Base-by-base conservation (phyloP, 2,888 invertebrate species). In the Acleris cristana region DNA sequence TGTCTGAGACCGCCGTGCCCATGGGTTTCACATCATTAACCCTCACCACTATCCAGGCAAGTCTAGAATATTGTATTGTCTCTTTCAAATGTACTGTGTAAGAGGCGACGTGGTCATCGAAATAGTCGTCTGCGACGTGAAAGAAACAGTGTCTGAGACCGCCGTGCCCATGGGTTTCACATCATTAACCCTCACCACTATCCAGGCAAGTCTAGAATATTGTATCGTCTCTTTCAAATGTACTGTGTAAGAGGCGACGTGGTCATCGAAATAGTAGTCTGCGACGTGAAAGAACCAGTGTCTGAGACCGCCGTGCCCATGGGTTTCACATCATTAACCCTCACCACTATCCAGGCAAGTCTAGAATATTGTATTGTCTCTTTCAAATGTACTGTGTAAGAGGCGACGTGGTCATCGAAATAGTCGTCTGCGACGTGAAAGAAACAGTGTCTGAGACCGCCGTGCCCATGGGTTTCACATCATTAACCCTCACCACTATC, bases 361-460 rank as follows among this genome's bases (percentile, higher is more conserved):
- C 1, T 2, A 14, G 12, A 14, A 30, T 30, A 7, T 8, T 30
- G 7, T 30, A 30, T 8, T 8, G 3, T 23, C 23, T 23, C 4
- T 23, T 23, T 23, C 2, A 23, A 23, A 4, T 3, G 3, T 23
- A 23, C 23, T 23, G 23, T 23, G 23, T 23, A 23, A 23, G 23
- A n/a, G n/a, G n/a, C n/a, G 95, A 95, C 3, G 95, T 96, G 0
- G 93, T 96, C 64, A 94, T 98, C 0, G 94, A 97, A 71, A 95
- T 99, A 75, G 96, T 96, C 0, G 96, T 97, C 0, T 97, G 96
- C 80, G 97, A 98, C 87, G 97, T 99, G 0, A 94, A 96, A 10
- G 0, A 30, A 8, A 0, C 7, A 30, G 8, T 10, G n/a, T n/a
- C n/a, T n/a, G n/a, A n/a, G n/a, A n/a, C n/a, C n/a, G n/a, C n/a